Evolutionary conservation across 2,888 invertebrate species (phyloP), one percentile per base, ranked within the genome.

Genomic region (Apodemia duryi): DNA sequence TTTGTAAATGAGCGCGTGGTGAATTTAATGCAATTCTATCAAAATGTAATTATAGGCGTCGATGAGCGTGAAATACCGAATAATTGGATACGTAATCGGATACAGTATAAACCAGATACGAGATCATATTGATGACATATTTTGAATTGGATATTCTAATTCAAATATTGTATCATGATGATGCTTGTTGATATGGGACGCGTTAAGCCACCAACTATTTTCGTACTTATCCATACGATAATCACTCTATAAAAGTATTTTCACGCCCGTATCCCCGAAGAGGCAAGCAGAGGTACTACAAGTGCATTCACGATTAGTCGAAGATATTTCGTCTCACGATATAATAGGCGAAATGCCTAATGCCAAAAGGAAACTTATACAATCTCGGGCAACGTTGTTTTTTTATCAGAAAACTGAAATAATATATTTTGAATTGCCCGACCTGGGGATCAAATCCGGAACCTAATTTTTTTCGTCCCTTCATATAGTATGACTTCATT

Each of bases 1-100:
- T 88, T 87, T 81, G 83, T 82, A 80, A 80, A 81, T 77, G 83
- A 77, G 80, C 78, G 78, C 72, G 83, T 71, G 78, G 80, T 82
- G 83, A 85, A 86, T 86, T 87, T 82, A 86, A 88, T 84, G 82
- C 82, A 84, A 82, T 87, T 84, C 82, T 81, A 85, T 85, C 85
- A 81, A 81, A 86, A 86, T 85, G 83, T 88, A 90, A 90, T 90
- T 90, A 90, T 83, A 84, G 84, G 84, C 76, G 78, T 83, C 86
- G 83, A 86, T 85, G 83, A 82, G 82, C 85, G 82, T 84, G 85
- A 88, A 88, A 88, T 86, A 87, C 82, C 82, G 83, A 81, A 84
- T 88, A 85, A 87, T 87, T 86, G 82, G 78, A 81, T 74, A 74
- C 76, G 77, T 77, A 78, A 79, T 81, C 77, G 72, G 75, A 79